Percentiles rank a stretch among this genome's conserved stretches.
Conservation (phyloP, 2,113 vertebrate species). For the Macroglossus sobrinus region DNA sequence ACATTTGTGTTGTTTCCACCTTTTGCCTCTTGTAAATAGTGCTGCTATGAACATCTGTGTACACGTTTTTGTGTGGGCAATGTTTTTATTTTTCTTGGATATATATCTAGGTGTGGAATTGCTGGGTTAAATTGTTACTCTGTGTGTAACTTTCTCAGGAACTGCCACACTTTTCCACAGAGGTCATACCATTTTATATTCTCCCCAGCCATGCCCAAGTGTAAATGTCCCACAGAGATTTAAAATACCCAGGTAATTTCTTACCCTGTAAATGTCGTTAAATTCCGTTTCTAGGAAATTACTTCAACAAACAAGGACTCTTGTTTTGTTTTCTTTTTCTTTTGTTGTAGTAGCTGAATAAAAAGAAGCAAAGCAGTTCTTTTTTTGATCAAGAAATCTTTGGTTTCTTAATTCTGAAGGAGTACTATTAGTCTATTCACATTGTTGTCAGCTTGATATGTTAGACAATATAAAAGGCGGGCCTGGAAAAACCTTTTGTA, state of each 20-base stretch:
- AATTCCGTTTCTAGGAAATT: background rate
- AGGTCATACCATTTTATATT: background rate
- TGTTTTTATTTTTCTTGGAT: background rate
- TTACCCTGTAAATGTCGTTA: background rate
- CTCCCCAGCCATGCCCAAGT: background rate
- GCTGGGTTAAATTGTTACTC: background rate
- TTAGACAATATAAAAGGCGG: background rate
- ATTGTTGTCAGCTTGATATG: background rate
- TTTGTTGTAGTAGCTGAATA: background rate
- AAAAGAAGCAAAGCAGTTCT: background rate
- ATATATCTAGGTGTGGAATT: background rate
- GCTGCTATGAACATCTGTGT: background rate
- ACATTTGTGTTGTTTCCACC: background rate
- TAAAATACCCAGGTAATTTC: background rate
- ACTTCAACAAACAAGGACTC: background rate
- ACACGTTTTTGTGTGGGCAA: background rate
- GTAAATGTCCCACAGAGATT: background rate
- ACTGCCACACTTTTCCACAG: background rate
- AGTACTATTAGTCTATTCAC: background rate
- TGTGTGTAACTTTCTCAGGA: background rate
- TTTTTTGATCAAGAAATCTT: slow-evolving; percentile 11
- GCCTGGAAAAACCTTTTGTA: background rate
- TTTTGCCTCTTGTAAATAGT: background rate
- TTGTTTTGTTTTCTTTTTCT: background rate
- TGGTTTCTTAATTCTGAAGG: background rate